A percentile compares a stretch with the other conserved stretches of the same genome.
Conservation (phyloP, 1,140 invertebrate species). For the Halictus rubicundus region DNA sequence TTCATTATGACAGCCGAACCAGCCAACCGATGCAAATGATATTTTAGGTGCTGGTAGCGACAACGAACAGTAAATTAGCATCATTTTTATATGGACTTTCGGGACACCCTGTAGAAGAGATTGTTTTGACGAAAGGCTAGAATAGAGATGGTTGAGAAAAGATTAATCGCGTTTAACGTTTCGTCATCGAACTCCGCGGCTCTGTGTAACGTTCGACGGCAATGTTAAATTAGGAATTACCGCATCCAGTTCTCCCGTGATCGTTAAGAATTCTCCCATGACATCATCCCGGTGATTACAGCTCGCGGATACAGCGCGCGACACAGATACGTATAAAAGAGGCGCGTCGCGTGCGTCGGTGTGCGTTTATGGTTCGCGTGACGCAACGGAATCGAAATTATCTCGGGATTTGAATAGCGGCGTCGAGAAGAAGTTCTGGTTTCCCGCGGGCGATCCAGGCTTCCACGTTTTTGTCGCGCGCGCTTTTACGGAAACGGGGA, state of each 20-base stretch:
- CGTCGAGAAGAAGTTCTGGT: slow-evolving; percentile 16
- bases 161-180: neutral
- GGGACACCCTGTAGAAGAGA: too few species aligned
- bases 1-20: too few species aligned
- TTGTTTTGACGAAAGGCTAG: too few species aligned
- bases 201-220: neutral
- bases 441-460: neutral
- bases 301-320: slow-evolving; percentile 17
- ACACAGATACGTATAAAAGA: slow-evolving; percentile 8
- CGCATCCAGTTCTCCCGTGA: slow-evolving; percentile 33
- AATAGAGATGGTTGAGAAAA: neutral
- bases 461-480: slow-evolving; percentile 39
- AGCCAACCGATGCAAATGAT: too few species aligned
- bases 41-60: too few species aligned
- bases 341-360: neutral
- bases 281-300: slow-evolving; percentile 52
- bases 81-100: too few species aligned
- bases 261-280: slow-evolving; percentile 54
- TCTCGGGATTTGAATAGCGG: slow-evolving; percentile 20
- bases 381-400: slow-evolving; percentile 51
- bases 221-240: neutral
- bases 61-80: too few species aligned
- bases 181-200: too few species aligned
- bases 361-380: slow-evolving; percentile 39
- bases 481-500: slow-evolving; percentile 13